Percentiles rank a stretch among this genome's conserved stretches.
phyloP scores from a whole-genome alignment of 2,113 vertebrate species.

The Promerops cafer region DNA sequence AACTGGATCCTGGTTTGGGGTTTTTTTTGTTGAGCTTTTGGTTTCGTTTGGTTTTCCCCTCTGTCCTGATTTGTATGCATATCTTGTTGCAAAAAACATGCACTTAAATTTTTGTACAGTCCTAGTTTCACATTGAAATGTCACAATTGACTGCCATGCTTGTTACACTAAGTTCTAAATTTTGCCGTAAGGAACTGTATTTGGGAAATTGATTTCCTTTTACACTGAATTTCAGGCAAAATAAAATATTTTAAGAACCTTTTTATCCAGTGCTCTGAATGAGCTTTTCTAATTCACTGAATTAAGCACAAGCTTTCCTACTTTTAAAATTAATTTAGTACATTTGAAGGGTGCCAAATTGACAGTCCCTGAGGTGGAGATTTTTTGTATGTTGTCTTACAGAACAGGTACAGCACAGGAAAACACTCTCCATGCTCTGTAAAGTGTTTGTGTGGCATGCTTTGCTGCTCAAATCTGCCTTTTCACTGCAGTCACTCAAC shows the following conservation, averaged over 20 bases:
- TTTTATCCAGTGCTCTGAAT: constrained; percentile 47
- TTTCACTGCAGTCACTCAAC: not conserved
- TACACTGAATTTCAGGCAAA: constrained; percentile 35
- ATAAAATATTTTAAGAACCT: constrained; percentile 41
- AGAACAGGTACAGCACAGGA: constrained; percentile 6
- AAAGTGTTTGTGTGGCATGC: not conserved
- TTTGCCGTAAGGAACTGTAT: constrained; percentile 5
- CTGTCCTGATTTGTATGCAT: not conserved
- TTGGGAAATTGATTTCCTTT: constrained; percentile 8
- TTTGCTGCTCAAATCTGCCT: not conserved
- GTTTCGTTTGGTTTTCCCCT: not conserved
- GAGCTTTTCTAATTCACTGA: constrained; percentile 61
- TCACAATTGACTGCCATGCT: constrained; percentile 13
- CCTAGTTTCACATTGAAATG: constrained; percentile 54
- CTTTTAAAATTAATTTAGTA: constrained; percentile 36
- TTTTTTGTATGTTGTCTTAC: constrained; percentile 30
- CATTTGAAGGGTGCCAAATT: constrained; percentile 33
- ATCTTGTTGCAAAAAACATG: not conserved
- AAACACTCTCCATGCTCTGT: not conserved
- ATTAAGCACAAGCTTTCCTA: constrained; percentile 62
- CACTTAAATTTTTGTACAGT: not conserved
- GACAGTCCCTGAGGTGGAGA: not conserved
- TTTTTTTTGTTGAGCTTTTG: not conserved
- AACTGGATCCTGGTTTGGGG: not conserved
- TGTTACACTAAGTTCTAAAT: constrained; percentile 10